Evolutionary conservation across 1,140 invertebrate species (phyloP).

Genomic region (Drosophila mauritiana): DNA sequence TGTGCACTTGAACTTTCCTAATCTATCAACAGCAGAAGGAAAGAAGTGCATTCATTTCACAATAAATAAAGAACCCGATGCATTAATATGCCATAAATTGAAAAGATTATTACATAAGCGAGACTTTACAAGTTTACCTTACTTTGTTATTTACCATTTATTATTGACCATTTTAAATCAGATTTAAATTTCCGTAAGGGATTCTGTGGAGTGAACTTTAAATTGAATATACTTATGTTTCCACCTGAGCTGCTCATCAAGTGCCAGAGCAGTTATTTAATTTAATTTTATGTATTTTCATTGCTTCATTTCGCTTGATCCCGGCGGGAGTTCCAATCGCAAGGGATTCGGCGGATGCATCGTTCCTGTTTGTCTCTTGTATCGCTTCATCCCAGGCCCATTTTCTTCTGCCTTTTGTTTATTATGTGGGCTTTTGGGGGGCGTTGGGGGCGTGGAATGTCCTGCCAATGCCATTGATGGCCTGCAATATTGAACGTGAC

Average conservation of each 20-base stretch:
- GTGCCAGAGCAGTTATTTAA: not conserved
- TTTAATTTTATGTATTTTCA: slow-evolving; percentile 15
- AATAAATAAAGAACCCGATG: no score
- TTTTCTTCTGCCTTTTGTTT: slow-evolving; percentile 57
- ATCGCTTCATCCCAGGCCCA: slow-evolving; percentile 26
- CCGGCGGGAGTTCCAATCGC: slow-evolving; percentile 7
- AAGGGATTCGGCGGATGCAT: not conserved
- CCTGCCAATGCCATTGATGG: slow-evolving; percentile 68
- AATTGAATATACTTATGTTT: not conserved
- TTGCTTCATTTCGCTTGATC: slow-evolving; percentile 11
- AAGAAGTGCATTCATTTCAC: no score
- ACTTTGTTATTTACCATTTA: not conserved
- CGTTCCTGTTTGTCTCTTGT: slow-evolving; percentile 12
- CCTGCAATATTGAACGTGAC: slow-evolving; percentile 83
- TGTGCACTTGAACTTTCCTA: not conserved
- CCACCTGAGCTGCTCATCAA: slow-evolving; percentile 1
- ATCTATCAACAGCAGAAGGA: not conserved
- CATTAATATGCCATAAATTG: no score
- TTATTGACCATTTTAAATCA: not conserved
- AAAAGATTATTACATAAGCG: not conserved
- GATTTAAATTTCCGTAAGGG: no score
- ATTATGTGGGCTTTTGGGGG: slow-evolving; percentile 59
- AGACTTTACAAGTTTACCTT: not conserved
- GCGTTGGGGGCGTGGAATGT: slow-evolving; percentile 5
- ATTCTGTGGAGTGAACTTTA: not conserved